Evolutionary conservation across 2,797 vertebrate genomes (phyloP), one percentile per base, ranked within the genome.

Genomic region (Diceros bicornis): DNA sequence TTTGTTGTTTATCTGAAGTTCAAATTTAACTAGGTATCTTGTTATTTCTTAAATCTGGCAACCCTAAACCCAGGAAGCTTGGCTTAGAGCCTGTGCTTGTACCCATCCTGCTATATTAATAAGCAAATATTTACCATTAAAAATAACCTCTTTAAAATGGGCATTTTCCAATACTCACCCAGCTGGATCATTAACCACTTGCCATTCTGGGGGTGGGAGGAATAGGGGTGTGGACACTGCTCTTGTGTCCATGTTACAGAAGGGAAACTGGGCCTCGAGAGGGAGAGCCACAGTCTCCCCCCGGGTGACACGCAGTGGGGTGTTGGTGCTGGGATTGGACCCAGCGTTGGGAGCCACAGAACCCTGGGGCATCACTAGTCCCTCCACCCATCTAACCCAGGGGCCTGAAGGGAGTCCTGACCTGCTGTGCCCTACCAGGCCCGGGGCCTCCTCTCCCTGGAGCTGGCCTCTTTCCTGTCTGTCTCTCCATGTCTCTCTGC

Each of bases 1-100:
- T 57, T 69, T 78, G 11, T 25, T 61, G 12, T 77, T 89, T 78
- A 69, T 50, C 62, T 83, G 32, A 87, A 97, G 95, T 79, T 92
- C 32, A 71, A 3, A 87, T 37, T 66, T 87, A 83, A 87, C 16
- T 90, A 57, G 69, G 25, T 52, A 3, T 62, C 77, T 50, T 64
- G 25, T 91, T 72, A 61, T 91, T 68, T 92, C 55, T 75, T 92
- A 69, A 72, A 44, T n/a, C 41, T 91, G 34, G n/a, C 41, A 57
- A 69, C 20, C 17, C 66, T 85, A 57, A 77, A 59, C 27, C 47
- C 41, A 41, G 27, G 34, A n/a, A 18, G 44, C 17, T 64, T 95
- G 91, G 81, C 71, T 68, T 93, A 91, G 68, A 89, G 18, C 23
- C 64, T 27, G 13, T 66, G 27, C 6, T 66, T 62, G 5, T 87